These are phyloP conservation scores for Plumapathes pennacea DNA, from an alignment of 92 coral and sea anemone species.

Conservation along the genomic window DNA sequence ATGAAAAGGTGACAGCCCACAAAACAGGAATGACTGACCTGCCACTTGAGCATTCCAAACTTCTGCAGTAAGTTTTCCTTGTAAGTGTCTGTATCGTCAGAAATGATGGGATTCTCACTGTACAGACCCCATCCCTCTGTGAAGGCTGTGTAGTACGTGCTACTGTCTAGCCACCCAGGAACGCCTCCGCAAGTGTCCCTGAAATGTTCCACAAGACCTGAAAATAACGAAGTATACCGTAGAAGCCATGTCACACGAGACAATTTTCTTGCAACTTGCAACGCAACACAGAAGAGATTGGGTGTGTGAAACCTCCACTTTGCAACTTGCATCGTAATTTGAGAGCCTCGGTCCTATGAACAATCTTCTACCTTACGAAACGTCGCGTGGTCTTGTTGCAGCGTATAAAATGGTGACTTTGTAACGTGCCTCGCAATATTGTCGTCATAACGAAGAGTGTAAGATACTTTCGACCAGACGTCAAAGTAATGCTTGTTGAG, in stretches of 20 bases:
- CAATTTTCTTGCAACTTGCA: no score
- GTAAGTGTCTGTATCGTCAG: slow-evolving; percentile 75
- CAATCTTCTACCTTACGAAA: no score
- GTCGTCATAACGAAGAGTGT: no score
- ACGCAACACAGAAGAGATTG: no score
- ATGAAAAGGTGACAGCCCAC: not conserved
- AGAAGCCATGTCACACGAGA: not conserved
- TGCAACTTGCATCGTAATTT: no score
- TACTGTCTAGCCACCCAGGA: slow-evolving; percentile 55
- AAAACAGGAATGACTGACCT: slow-evolving; percentile 16
- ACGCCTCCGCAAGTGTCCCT: slow-evolving; percentile 76
- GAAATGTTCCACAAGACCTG: slow-evolving; percentile 74
- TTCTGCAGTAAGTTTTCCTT: slow-evolving; percentile 63
- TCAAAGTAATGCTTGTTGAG: no score
- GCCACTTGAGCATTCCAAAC: slow-evolving; percentile 89
- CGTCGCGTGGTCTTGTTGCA: no score
- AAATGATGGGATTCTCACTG: slow-evolving; percentile 76
- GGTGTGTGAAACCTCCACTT: no score
- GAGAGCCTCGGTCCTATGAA: no score
- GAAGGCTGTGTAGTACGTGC: slow-evolving; percentile 70
- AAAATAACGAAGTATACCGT: not conserved
- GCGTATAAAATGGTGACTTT: no score
- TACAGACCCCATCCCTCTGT: slow-evolving; percentile 84
- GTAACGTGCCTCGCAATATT: no score
- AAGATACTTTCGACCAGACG: no score